Evolutionary conservation across 2,113 vertebrate genomes (phyloP).

Genomic region (Hipposideros armiger): DNA sequence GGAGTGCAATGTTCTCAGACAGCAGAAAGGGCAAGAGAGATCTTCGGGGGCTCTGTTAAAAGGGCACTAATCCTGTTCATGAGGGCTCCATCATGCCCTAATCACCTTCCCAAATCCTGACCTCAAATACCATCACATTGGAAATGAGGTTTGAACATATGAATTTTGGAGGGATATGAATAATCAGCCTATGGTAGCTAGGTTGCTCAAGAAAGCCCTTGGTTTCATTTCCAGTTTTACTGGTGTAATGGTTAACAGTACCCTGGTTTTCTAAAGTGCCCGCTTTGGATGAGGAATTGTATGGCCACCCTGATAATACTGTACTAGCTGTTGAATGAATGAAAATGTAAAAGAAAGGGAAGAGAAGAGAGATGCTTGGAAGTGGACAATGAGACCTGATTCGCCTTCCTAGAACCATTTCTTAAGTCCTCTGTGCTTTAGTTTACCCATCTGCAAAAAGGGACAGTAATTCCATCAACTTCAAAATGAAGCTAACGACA

Average conservation of each 20-base stretch:
- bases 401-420: constrained; percentile 36
- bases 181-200: background rate
- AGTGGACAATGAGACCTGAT: background rate
- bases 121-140: background rate
- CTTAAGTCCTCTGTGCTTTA: background rate
- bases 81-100: background rate
- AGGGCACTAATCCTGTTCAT: background rate
- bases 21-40: background rate
- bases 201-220: background rate
- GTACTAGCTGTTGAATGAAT: background rate
- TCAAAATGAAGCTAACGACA: constrained; percentile 4
- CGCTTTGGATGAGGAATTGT: background rate
- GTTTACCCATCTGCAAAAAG: background rate
- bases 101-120: background rate
- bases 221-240: background rate
- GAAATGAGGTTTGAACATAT: background rate
- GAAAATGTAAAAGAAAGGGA: background rate
- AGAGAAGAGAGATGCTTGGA: background rate
- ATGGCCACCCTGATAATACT: background rate
- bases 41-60: background rate
- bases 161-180: background rate
- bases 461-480: background rate
- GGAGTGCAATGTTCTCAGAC: background rate
- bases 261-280: background rate
- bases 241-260: background rate